A percentile compares a stretch with the other conserved stretches of the same genome.
Evolutionary conservation across 2,113 vertebrate genomes (phyloP).

Genomic region (Potamarius usumacintae): DNA sequence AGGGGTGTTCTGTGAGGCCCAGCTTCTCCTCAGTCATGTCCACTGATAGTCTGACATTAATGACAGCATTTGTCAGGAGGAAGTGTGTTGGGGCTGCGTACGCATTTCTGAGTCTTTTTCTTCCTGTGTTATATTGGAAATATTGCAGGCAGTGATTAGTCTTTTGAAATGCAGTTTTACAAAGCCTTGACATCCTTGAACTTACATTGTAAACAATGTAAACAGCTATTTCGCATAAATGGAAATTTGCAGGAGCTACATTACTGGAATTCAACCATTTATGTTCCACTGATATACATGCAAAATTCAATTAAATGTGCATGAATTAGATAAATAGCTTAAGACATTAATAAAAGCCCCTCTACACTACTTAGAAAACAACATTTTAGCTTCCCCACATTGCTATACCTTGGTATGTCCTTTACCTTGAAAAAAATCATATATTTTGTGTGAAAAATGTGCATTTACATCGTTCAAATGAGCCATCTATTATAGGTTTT

Average conservation of each 20-base stretch:
- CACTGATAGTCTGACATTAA: constrained; percentile 99
- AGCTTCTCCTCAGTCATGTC: constrained; percentile 97
- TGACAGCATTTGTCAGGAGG: constrained; percentile 65
- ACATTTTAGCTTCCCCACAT: not conserved
- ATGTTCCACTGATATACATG: not conserved
- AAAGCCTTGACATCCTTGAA: constrained; percentile 3
- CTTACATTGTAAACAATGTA: not conserved
- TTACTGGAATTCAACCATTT: not conserved
- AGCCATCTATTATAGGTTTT: not conserved
- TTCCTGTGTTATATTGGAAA: not conserved
- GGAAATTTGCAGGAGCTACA: not conserved
- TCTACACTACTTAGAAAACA: not conserved
- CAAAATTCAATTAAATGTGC: not conserved
- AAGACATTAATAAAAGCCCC: not conserved
- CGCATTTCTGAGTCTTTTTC: constrained; percentile 22
- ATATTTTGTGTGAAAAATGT: not conserved
- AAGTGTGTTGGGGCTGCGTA: constrained; percentile 21
- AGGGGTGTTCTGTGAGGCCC: constrained; percentile 61
- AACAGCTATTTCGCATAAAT: not conserved
- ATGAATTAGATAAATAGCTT: not conserved
- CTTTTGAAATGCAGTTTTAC: constrained; percentile 3
- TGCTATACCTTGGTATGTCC: too few relatives aligned
- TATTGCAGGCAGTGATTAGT: constrained; percentile 2
- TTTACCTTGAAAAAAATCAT: not conserved
- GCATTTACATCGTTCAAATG: not conserved